A percentile compares a stretch with the other conserved stretches of the same genome.
These are phyloP conservation scores for Odontophorus gujanensis DNA, from an alignment of 2,113 vertebrate species.

Conservation along the genomic window DNA sequence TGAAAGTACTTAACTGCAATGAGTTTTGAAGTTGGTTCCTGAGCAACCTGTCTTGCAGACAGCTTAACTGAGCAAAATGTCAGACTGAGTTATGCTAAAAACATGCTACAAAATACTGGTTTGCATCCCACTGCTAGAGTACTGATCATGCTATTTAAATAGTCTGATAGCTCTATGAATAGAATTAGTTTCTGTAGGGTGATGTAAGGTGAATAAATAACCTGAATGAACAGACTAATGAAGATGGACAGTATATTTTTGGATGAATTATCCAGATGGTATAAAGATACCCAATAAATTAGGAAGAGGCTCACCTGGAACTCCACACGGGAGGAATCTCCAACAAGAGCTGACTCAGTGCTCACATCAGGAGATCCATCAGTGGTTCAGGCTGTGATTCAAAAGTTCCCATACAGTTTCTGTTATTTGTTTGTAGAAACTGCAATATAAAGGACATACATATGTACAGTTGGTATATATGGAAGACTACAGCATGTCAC, in stretches of 20 bases:
- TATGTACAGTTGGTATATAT: not conserved
- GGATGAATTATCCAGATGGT: too few relatives aligned
- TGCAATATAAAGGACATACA: accelerated
- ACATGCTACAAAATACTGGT: not conserved
- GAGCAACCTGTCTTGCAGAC: not conserved
- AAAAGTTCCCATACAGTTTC: not conserved
- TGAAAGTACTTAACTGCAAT: not conserved
- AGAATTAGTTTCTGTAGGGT: not conserved
- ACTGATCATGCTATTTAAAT: not conserved
- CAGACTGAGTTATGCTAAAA: not conserved
- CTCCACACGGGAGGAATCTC: too few relatives aligned
- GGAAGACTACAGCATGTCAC: not conserved
- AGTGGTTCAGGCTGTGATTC: too few relatives aligned
- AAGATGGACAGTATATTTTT: too few relatives aligned
- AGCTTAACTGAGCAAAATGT: conserved; percentile 7
- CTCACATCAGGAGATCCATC: too few relatives aligned
- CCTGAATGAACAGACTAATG: too few relatives aligned
- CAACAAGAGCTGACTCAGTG: too few relatives aligned
- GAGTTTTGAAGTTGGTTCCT: not conserved
- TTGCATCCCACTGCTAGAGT: not conserved
- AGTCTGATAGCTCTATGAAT: not conserved
- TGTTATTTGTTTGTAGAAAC: not conserved
- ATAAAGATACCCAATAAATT: too few relatives aligned
- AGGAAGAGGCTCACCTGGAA: too few relatives aligned
- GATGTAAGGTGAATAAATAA: too few relatives aligned